These are phyloP conservation scores for human (Homo sapiens) DNA, from an alignment of 2,113 vertebrate species.

Conservation along the genomic window GRCh38 chr12:57869001-57869500, in stretches of 20 bases:
- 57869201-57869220: not conserved
- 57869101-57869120: slow-evolving; percentile 80
- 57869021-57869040: slow-evolving; percentile 21
- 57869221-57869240: not conserved
- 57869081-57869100: slow-evolving; percentile 69
- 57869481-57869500: not conserved
- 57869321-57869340: not conserved
- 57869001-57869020: slow-evolving; percentile 70
- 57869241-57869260: slow-evolving; percentile 8
- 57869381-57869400: not conserved
- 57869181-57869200: not conserved
- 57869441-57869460: not conserved
- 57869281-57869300: not conserved
- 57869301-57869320: not conserved
- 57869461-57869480: not conserved
- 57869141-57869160: slow-evolving; percentile 72
- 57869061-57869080: slow-evolving; percentile 64
- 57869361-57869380: not conserved
- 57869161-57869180: slow-evolving; percentile 63
- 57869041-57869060: slow-evolving; percentile 63
- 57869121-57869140: slow-evolving; percentile 72
- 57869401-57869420: not conserved
- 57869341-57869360: not conserved
- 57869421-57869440: slow-evolving; percentile 44
- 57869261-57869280: slow-evolving; percentile 4